Percentiles rank a stretch among this genome's conserved stretches.
Conservation (phyloP, 2,113 vertebrate genomes). For the Nothobranchius kuhntae region DNA sequence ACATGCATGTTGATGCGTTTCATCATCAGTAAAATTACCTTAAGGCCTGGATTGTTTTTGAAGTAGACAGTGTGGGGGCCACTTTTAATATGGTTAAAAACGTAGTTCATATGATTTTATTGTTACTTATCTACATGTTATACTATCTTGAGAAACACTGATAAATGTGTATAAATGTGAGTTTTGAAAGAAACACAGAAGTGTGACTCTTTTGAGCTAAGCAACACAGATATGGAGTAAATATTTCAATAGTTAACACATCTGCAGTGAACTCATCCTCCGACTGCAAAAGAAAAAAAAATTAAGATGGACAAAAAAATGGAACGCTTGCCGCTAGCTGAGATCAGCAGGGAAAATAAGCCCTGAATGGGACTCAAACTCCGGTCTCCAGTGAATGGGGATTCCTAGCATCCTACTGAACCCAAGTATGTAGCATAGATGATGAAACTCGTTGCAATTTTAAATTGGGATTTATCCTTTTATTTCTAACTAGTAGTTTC, state of each 20-base stretch:
- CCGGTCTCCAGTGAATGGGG: not conserved
- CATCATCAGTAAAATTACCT: too few species aligned
- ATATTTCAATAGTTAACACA: not conserved
- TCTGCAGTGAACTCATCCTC: not conserved
- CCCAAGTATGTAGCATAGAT: not conserved
- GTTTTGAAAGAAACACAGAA: too few species aligned
- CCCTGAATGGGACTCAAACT: not conserved
- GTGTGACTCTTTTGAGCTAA: not conserved
- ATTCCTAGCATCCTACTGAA: not conserved
- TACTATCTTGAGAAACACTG: too few species aligned
- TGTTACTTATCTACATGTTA: too few species aligned
- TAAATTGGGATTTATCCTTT: not conserved
- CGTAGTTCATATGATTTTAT: too few species aligned
- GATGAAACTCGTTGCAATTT: constrained; percentile 1
- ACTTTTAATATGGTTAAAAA: too few species aligned
- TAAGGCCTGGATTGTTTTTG: too few species aligned
- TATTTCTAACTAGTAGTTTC: not conserved
- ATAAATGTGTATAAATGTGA: too few species aligned
- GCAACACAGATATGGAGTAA: not conserved
- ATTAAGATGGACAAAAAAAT: not conserved
- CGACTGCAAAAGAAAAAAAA: not conserved
- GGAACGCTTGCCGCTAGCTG: not conserved
- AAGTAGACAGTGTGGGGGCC: too few species aligned
- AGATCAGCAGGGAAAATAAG: not conserved
- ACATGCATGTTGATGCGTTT: too few species aligned